phyloP scores from a whole-genome alignment of 2,113 vertebrate genomes.

The Brachyhypopomus gauderio region DNA sequence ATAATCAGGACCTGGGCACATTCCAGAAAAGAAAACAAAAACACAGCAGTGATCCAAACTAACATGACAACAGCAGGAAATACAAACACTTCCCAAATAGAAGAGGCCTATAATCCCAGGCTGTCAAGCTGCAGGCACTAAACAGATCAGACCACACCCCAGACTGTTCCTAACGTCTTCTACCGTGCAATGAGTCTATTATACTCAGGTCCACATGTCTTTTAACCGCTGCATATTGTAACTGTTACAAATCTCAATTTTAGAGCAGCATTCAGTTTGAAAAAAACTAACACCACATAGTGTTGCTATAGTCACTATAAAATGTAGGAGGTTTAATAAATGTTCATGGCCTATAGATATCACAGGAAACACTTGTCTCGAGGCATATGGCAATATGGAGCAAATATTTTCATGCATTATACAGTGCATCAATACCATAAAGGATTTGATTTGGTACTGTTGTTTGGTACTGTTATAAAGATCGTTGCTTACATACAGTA shows the following conservation, averaged over 20 bases:
- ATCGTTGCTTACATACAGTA: not conserved
- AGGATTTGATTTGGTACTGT: not conserved
- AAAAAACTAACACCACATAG: not conserved
- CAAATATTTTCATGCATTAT: not conserved
- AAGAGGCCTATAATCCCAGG: conserved; percentile 26
- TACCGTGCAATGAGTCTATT: not conserved
- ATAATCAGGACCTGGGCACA: conserved; percentile 17
- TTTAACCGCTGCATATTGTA: not conserved
- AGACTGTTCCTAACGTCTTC: not conserved
- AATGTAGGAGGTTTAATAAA: not conserved
- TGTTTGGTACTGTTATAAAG: not conserved
- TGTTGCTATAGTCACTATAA: not conserved
- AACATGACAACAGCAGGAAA: conserved; percentile 36
- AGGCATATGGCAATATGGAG: not conserved
- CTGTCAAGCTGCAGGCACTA: not conserved
- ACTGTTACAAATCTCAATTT: not conserved
- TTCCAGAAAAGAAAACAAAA: conserved; percentile 32
- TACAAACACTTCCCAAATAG: conserved; percentile 13
- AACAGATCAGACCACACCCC: conserved; percentile 4
- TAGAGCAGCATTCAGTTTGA: not conserved
- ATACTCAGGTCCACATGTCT: not conserved
- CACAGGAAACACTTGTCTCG: not conserved
- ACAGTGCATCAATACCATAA: not conserved
- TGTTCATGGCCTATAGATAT: not conserved
- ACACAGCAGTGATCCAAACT: conserved; percentile 19